Evolutionary conservation across 1,140 invertebrate genomes (phyloP).

Genomic region (Philaenus spumarius): DNA sequence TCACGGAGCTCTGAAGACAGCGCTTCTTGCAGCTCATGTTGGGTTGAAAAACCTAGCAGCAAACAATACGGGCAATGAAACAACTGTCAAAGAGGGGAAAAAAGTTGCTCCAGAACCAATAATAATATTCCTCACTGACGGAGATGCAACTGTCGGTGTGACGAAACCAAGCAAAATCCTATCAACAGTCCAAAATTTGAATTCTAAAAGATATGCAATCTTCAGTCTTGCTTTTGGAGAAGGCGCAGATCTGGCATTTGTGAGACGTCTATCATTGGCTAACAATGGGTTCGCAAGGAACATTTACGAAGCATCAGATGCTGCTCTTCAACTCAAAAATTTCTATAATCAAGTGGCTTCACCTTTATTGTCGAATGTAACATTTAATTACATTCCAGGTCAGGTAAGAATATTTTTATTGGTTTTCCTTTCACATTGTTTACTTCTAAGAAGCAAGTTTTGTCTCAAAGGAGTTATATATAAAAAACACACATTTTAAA

Average conservation of each 20-base stretch:
- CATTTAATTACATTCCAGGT: slow-evolving; percentile 52
- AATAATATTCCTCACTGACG: slow-evolving; percentile 70
- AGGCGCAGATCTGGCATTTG: slow-evolving; percentile 57
- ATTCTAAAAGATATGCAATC: slow-evolving; percentile 34
- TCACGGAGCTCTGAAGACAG: slow-evolving; percentile 49
- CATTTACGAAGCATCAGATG: slow-evolving; percentile 67
- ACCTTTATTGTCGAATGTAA: slow-evolving; percentile 57
- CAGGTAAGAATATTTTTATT: slow-evolving; percentile 34
- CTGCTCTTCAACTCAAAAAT: slow-evolving; percentile 57
- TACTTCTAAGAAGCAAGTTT: too few species aligned
- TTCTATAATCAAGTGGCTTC: slow-evolving; percentile 67
- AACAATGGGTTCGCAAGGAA: slow-evolving; percentile 61
- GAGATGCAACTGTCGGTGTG: slow-evolving; percentile 58
- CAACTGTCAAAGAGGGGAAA: neutral
- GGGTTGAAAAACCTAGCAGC: slow-evolving; percentile 23
- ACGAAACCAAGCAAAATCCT: slow-evolving; percentile 48
- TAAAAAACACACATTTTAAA: too few species aligned
- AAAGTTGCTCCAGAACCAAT: slow-evolving; percentile 45
- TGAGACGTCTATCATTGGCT: slow-evolving; percentile 54
- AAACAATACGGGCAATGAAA: neutral
- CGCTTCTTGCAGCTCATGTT: slow-evolving; percentile 45
- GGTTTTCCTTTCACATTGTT: too few species aligned
- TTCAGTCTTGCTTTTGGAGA: slow-evolving; percentile 66
- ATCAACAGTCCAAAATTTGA: slow-evolving; percentile 26
- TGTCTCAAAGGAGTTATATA: too few species aligned